Percentiles rank a stretch among this genome's conserved stretches.
Evolutionary conservation across 2,113 vertebrate genomes (phyloP).

Genomic region (Motacilla tschutschensis): DNA sequence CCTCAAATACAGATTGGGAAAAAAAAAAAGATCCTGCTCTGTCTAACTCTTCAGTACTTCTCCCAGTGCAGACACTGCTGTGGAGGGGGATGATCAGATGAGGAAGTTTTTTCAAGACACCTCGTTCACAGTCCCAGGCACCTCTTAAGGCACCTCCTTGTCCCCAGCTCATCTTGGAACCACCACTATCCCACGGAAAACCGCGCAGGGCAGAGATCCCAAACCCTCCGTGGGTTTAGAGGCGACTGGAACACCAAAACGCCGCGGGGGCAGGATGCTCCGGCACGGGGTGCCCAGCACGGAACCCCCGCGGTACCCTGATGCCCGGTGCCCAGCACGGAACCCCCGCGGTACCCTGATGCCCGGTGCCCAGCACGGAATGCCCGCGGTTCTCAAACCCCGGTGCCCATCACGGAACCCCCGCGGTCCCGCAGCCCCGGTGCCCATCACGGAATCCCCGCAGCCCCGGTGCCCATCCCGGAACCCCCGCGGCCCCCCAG

Average conservation of each 20-base stretch:
- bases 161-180: background rate
- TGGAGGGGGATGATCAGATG: rapidly evolving
- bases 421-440: background rate
- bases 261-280: rapidly evolving
- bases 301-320: rapidly evolving
- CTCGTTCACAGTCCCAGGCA: background rate
- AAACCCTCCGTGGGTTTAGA: rapidly evolving
- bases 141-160: rapidly evolving
- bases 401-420: no score
- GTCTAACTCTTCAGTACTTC: background rate
- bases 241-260: rapidly evolving
- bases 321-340: no score
- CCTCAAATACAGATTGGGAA: background rate
- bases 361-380: background rate
- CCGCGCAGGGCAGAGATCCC: rapidly evolving
- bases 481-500: no score
- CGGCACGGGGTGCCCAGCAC: no score
- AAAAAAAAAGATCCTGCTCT: no score
- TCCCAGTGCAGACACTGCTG: rapidly evolving
- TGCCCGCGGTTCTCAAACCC: no score
- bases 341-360: background rate
- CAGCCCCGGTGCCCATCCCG: no score
- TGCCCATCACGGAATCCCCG: no score
- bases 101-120: background rate
- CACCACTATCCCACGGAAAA: background rate